Evolutionary conservation across 1,140 invertebrate species (phyloP), one percentile per base, ranked within the genome.

Genomic region (Parasteatoda tepidariorum): DNA sequence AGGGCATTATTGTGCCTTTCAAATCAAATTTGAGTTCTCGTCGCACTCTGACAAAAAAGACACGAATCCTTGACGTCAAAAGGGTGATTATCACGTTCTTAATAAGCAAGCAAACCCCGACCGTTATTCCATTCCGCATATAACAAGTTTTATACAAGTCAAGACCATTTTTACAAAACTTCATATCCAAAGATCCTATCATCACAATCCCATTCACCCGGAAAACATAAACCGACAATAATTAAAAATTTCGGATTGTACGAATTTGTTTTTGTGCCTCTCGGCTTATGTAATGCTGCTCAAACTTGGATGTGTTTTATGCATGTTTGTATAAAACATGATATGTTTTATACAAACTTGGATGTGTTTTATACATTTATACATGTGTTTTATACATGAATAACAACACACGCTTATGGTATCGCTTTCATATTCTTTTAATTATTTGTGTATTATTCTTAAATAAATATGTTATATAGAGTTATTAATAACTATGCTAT

Each of bases 41-140:
- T 7, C 66, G 85, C 82, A 78, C 87, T 28, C 84, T 88, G 18
- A 84, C 83, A 0, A 86, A 87, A 48, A 48, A 22, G 22, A 30
- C 38, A 4, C 30, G 15, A 73, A 26, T 30, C 71, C 76, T 18
- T 38, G 70, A 33, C n/a, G 85, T 5, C 74, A 62, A 6, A 15
- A 30, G 2, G 81, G 61, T 24, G 85, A 86, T 54, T 86, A 85
- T 54, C 6, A 85, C 41, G 0, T 11, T 0, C 64, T 78, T 3
- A 86, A 86, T 31, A 24, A 28, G 15, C 5, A 24, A 24, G 86
- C 71, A 15, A 34, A 84, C 5, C 38, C 48, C 33, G 85, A 86
- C 33, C n/a, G 85, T n/a, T 78, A 85, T 38, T 30, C 81, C 0
- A 76, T 86, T 2, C 84, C 84, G 6, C 34, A 83, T 59, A 2